Evolutionary conservation across 2,113 vertebrate genomes (phyloP).

Genomic region (Pluvialis apricaria): DNA sequence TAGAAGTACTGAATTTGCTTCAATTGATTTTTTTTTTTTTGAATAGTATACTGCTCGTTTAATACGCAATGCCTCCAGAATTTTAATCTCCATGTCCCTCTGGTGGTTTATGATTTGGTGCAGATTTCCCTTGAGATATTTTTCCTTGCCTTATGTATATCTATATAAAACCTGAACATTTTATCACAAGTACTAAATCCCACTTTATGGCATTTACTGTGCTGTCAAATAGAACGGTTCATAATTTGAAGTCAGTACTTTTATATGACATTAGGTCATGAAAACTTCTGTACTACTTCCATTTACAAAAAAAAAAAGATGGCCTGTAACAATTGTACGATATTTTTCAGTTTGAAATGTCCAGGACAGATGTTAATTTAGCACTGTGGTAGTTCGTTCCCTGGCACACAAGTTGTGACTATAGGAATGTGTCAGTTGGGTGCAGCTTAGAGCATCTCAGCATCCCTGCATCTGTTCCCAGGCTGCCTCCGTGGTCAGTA

Average conservation of each 20-base stretch:
- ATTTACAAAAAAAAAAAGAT: neutral
- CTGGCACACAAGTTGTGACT: neutral
- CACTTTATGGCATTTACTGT: neutral
- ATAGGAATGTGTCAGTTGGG: fast-evolving
- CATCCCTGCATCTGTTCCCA: neutral
- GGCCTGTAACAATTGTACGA: neutral
- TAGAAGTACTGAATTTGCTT: slow-evolving; percentile 33
- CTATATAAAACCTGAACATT: neutral
- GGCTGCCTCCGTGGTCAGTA: neutral
- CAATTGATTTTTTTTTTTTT: slow-evolving; percentile 38
- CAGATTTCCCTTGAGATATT: slow-evolving; percentile 39
- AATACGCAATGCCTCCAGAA: slow-evolving; percentile 8
- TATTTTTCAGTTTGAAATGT: neutral
- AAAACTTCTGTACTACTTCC: neutral
- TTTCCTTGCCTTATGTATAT: neutral
- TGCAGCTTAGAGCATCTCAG: neutral
- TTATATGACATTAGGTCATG: neutral
- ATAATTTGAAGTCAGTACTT: neutral
- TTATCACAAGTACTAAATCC: neutral
- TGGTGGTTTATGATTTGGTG: slow-evolving; percentile 44
- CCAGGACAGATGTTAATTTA: neutral
- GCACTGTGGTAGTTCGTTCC: neutral
- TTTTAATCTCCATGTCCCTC: slow-evolving; percentile 15
- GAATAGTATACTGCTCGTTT: slow-evolving; percentile 20
- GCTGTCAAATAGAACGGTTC: neutral